phyloP scores from a whole-genome alignment of 2,888 invertebrate species.

The Drosophila niveifrons region DNA sequence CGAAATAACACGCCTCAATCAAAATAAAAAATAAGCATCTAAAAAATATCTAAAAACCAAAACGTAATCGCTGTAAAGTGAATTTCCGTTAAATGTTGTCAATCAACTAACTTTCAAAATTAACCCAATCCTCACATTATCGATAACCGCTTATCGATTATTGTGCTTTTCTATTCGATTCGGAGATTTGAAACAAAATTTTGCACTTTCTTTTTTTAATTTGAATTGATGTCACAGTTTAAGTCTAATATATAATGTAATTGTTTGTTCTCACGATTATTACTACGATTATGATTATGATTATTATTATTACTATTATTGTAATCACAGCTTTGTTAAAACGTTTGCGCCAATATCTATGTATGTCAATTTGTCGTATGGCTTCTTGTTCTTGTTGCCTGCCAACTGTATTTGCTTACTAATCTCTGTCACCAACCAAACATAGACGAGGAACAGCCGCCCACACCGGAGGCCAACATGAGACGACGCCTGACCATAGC shows the following conservation, averaged over 20 bases:
- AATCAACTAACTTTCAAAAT: slow-evolving; percentile 26
- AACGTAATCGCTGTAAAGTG: slow-evolving; percentile 32
- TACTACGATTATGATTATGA: slow-evolving; percentile 46
- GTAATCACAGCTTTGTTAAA: slow-evolving; percentile 73
- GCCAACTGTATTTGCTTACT: slow-evolving; percentile 35
- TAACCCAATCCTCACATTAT: slow-evolving; percentile 18
- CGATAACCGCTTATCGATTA: not conserved
- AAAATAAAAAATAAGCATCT: slow-evolving; percentile 24
- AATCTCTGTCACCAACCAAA: slow-evolving; percentile 41
- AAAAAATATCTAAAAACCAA: slow-evolving; percentile 30
- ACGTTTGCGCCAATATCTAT: slow-evolving; percentile 71
- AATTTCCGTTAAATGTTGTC: slow-evolving; percentile 17
- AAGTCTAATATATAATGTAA: slow-evolving; percentile 18
- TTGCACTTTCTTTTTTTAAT: slow-evolving; percentile 71
- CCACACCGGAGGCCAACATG: slow-evolving; percentile 68
- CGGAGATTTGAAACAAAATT: slow-evolving; percentile 34
- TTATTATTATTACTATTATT: slow-evolving; percentile 56
- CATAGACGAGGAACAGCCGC: slow-evolving; percentile 64
- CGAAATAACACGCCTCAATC: slow-evolving; percentile 2
- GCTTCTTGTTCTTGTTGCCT: slow-evolving; percentile 61
- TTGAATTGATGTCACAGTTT: slow-evolving; percentile 18
- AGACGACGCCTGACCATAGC: slow-evolving; percentile 84
- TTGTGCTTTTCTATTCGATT: slow-evolving; percentile 2
- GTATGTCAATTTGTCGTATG: slow-evolving; percentile 70
- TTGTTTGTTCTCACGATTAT: slow-evolving; percentile 35